Base-by-base conservation (phyloP, 2,888 invertebrate genomes). In the Osedax frankpressi region DNA sequence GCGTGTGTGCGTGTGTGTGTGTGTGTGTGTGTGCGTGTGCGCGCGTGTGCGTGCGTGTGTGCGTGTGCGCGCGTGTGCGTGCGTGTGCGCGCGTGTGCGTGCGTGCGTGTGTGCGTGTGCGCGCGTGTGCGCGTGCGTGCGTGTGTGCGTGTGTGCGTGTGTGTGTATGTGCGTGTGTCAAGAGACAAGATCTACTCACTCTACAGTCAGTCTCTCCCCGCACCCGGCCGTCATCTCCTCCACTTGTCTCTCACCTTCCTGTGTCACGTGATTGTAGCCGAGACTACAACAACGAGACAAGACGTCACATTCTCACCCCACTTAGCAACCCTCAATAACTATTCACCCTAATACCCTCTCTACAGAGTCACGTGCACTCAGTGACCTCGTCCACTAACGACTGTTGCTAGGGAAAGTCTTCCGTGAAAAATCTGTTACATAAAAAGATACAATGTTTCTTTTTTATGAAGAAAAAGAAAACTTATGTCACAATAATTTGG, bases 391-490 rank as follows among this genome's bases (percentile, higher is more conserved):
- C 63, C 14, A 62, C 63, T 2, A 62, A 11, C 63, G 63, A 62
- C 63, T 6, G 63, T 62, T 62, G 63, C 63, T 62, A 11, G 1
- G 63, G 63, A 62, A 62, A 62, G 63, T 62, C 63, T 62, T 62
- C 14, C 6, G 63, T 62, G 63, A 62, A 62, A 62, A 62, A 62
- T 3, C 63, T 62, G 63, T 62, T 62, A 62, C 63, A 62, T 62
- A 62, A 62, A 62, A 60, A 60, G 60, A 60, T 60, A 60, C 1
- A 60, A 60, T 60, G 60, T 60, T 60, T 60, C 60, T 60, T 26
- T 62, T 24, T 62, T 65, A 19, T 65, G 14, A 65, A 3, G 14
- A 65, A 3, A 65, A 65, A 65, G 0, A n/a, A 1, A 11, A 65
- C 14, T 65, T 65, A 27, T 26, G 2, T 1, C 1, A n/a, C 65